Evolutionary conservation across 2,888 invertebrate genomes (phyloP).

Genomic region (Chloroclystis v-ata): DNA sequence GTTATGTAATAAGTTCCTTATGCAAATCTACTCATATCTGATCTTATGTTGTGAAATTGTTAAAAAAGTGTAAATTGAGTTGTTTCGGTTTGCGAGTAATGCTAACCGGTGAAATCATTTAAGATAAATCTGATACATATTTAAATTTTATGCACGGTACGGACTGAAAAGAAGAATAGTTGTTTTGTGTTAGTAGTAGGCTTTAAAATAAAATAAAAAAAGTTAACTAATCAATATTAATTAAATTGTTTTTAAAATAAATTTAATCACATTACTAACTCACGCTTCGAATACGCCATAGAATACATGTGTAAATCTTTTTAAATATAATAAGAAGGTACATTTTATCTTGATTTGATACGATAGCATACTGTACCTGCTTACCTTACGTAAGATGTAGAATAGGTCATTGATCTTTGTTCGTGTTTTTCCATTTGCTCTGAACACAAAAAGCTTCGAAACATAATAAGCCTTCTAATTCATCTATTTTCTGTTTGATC

Average conservation of each 20-base stretch:
- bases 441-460: constrained; percentile 7
- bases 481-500: constrained; percentile 3
- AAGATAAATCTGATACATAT: no score
- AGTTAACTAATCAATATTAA: no score
- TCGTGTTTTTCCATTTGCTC: constrained; percentile 4
- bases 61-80: no score
- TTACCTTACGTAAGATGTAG: constrained; percentile 5
- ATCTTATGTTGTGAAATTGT: constrained; percentile 4
- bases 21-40: constrained; percentile 10
- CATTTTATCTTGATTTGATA: not conserved
- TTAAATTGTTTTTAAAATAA: not conserved
- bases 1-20: constrained; percentile 10
- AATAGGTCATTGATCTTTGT: constrained; percentile 14
- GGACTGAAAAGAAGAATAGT: no score
- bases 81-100: no score
- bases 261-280: no score
- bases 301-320: not conserved
- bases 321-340: no score
- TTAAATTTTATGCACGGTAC: no score
- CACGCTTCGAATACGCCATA: no score
- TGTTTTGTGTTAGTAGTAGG: no score
- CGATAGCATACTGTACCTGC: not conserved
- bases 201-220: no score
- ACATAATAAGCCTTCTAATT: not conserved
- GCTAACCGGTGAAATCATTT: no score